Percentiles rank a stretch among this genome's conserved stretches.
Evolutionary conservation across 1,140 invertebrate species (phyloP).

Genomic region (Andrena cerasifolii): DNA sequence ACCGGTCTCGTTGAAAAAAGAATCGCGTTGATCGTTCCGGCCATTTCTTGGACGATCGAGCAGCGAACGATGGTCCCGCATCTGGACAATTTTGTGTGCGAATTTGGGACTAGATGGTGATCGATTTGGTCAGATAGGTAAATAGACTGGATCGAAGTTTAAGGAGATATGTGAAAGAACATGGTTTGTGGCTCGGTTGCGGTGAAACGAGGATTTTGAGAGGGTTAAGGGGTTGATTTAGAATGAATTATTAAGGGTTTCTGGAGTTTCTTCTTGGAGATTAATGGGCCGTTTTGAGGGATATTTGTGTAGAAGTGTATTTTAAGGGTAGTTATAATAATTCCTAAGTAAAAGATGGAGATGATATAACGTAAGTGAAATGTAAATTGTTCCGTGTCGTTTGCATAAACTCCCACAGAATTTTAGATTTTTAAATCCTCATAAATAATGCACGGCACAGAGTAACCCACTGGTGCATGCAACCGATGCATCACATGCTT

Average conservation of each 20-base stretch:
- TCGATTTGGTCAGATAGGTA: too few relatives aligned
- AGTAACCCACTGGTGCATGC: not conserved
- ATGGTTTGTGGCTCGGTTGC: too few relatives aligned
- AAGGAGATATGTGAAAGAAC: too few relatives aligned
- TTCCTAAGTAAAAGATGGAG: not conserved
- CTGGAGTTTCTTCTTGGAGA: too few relatives aligned
- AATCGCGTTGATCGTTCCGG: constrained; percentile 36
- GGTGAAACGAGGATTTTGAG: too few relatives aligned
- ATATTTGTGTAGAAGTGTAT: not conserved
- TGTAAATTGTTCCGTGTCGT: constrained; percentile 1
- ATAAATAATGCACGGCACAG: constrained; percentile 7
- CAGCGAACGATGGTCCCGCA: constrained; percentile 40
- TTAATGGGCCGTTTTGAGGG: too few relatives aligned
- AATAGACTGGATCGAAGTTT: too few relatives aligned
- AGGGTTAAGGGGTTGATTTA: not conserved
- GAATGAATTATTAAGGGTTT: not conserved
- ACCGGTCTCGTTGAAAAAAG: constrained; percentile 36
- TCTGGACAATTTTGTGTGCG: too few relatives aligned
- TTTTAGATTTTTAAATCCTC: constrained; percentile 19
- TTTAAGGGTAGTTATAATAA: not conserved
- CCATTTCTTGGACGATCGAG: constrained; percentile 46
- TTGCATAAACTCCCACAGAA: not conserved
- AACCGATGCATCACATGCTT: not conserved
- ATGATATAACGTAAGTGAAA: not conserved
- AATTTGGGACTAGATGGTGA: too few relatives aligned